These are phyloP conservation scores for Celastrina argiolus DNA, from an alignment of 2,888 invertebrate species.

Conservation along the genomic window DNA sequence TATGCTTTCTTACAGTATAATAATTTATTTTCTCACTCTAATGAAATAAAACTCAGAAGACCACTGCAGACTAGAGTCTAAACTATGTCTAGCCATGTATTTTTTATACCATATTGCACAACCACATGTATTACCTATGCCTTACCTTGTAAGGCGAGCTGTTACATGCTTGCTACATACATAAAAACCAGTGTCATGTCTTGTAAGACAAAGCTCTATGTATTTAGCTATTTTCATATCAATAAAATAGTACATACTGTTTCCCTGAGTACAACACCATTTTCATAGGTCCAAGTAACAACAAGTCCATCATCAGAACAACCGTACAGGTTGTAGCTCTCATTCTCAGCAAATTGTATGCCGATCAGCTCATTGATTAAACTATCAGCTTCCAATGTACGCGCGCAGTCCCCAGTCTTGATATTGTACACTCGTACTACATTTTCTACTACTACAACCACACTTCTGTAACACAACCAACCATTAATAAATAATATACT, in stretches of 20 bases:
- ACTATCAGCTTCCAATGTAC: constrained; percentile 61
- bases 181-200: no score
- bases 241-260: constrained; percentile 41
- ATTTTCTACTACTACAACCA: constrained; percentile 66
- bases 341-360: constrained; percentile 60
- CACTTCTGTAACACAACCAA: constrained; percentile 49
- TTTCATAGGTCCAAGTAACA: constrained; percentile 70
- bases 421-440: constrained; percentile 65
- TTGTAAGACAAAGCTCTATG: no score
- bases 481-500: background rate
- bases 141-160: no score
- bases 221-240: no score
- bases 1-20: no score
- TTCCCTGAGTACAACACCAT: constrained; percentile 67
- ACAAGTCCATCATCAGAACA: constrained; percentile 60
- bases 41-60: no score
- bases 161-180: no score
- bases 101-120: no score
- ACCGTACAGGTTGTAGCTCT: constrained; percentile 63
- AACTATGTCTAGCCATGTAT: no score
- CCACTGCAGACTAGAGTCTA: no score
- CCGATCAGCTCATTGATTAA: constrained; percentile 51
- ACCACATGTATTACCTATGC: no score
- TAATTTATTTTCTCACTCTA: no score
- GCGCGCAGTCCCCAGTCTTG: constrained; percentile 62